These are phyloP conservation scores for Oryctolagus cuniculus DNA, from an alignment of 2,113 vertebrate species.

Conservation along the genomic window mOryCun1.1 NC_091442.1:15213001-15213500, in stretches of 20 bases:
- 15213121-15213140: too few relatives aligned
- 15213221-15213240: not conserved
- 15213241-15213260: not conserved
- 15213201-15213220: not conserved
- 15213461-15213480: not conserved
- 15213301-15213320: too few relatives aligned
- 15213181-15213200: not conserved
- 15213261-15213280: not conserved
- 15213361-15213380: not conserved
- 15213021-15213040: too few relatives aligned
- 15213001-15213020: too few relatives aligned
- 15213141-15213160: too few relatives aligned
- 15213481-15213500: not conserved
- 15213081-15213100: too few relatives aligned
- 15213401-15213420: not conserved
- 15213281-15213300: not conserved
- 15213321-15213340: not conserved
- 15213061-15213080: too few relatives aligned
- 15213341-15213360: not conserved
- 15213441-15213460: not conserved
- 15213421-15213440: not conserved
- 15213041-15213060: too few relatives aligned
- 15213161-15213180: too few relatives aligned
- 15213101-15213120: too few relatives aligned
- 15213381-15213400: not conserved